Evolutionary conservation across 2,113 vertebrate species (phyloP), one percentile per base, ranked within the genome.

Genomic region (Hemicordylus capensis): DNA sequence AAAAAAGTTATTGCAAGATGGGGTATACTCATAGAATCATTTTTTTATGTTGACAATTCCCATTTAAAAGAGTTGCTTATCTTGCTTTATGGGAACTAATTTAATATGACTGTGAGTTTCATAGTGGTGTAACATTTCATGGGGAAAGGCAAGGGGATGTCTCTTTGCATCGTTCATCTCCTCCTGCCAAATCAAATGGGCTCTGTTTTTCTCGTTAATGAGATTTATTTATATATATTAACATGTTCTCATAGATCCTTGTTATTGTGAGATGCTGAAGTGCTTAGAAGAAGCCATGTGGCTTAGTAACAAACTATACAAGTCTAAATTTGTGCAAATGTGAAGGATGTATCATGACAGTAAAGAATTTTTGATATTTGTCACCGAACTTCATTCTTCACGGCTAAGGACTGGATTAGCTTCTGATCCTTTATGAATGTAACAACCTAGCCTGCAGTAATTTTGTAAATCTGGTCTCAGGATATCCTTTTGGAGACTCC

Each of bases 321-420:
- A 56, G 67, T 70, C 72, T 54, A 76, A 87, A 81, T 87, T 70
- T 90, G 79, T 44, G 5, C 54, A 87, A 89, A 76, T 46, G 20
- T 70, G 39, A 86, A 90, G 91, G 70, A 77, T 51, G 56, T 51
- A n/a, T n/a, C 75, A 56, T 66, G 91, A 54, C 7, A 78, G 58
- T 67, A 20, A 90, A 85, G 87, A 86, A 44, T 74, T 74, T 91
- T 90, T 91, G 79, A 82, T 64, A 80, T 90, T 84, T 91, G 64
- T 66, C 63, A 78, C 44, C 77, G 54, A 48, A 42, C 74, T 86
- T 85, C 76, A 84, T 76, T 87, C 69, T 84, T 66, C 78, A 64
- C 44, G 73, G 70, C 78, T 88, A 79, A 92, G 87, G 66, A 31
- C 10, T 79, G 83, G 82, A 89, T 94, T 93, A 95, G 80, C 34